These are phyloP conservation scores for Cyanoramphus novaezelandiae DNA, from an alignment of 2,113 vertebrate genomes.

Conservation along the genomic window DNA sequence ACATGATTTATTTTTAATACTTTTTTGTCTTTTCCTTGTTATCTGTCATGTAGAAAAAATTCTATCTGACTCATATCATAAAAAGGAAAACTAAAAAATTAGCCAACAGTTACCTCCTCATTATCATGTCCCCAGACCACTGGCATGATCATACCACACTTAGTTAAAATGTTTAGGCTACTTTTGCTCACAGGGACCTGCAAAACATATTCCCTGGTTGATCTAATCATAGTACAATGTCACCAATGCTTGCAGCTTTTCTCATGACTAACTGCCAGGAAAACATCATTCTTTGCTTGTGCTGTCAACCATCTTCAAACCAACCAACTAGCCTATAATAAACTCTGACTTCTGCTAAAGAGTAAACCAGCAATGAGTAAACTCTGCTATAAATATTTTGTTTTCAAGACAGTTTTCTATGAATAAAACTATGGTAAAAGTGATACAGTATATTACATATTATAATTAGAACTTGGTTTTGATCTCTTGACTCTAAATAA, in stretches of 20 bases:
- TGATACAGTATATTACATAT: rapidly evolving
- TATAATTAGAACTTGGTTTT: background rate
- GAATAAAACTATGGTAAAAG: background rate
- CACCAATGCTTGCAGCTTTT: background rate
- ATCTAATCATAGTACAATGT: background rate
- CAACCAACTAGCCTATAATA: background rate
- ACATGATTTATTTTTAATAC: background rate
- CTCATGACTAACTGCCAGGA: background rate
- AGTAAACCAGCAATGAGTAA: background rate
- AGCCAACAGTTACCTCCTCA: background rate
- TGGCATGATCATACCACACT: background rate
- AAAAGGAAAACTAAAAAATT: background rate
- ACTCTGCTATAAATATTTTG: background rate
- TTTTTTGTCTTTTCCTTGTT: background rate
- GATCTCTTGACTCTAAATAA: background rate
- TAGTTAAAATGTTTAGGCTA: background rate
- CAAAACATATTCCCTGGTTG: background rate
- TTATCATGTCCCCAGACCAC: background rate
- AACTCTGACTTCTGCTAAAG: background rate
- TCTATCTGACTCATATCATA: background rate
- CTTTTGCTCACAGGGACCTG: background rate
- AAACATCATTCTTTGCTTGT: background rate
- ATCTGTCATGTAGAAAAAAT: background rate
- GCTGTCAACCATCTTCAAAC: background rate
- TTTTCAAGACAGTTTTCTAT: background rate